phyloP scores from a whole-genome alignment of 2,888 invertebrate species.

The Caradrina clavipalpis region DNA sequence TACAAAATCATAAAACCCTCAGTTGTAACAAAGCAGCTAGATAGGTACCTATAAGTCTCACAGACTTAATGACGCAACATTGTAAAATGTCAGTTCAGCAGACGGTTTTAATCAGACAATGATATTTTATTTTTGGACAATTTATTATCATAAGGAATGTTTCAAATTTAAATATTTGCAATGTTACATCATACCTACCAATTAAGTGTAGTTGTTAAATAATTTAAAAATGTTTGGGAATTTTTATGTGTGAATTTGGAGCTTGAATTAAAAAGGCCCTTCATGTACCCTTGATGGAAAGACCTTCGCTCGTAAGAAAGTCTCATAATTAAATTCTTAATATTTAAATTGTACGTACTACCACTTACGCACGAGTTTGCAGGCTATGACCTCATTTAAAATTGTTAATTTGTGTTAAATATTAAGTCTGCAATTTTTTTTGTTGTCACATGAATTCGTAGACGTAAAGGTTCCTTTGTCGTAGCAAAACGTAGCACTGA shows the following conservation, averaged over 20 bases:
- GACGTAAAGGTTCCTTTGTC: background rate
- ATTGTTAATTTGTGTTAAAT: background rate
- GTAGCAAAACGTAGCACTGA: background rate
- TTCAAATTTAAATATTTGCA: slow-evolving; percentile 17
- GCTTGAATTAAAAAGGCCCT: slow-evolving; percentile 33
- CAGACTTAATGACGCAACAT: slow-evolving; percentile 27
- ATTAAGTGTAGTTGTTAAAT: slow-evolving; percentile 29
- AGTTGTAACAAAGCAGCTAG: slow-evolving; percentile 16
- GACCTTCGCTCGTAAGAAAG: slow-evolving; percentile 34
- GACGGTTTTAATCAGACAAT: slow-evolving; percentile 13
- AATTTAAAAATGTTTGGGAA: slow-evolving; percentile 13
- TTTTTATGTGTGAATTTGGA: slow-evolving; percentile 10
- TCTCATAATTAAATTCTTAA: slow-evolving; percentile 38
- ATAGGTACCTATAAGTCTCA: slow-evolving; percentile 12
- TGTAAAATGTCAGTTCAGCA: slow-evolving; percentile 43
- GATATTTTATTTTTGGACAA: slow-evolving; percentile 5
- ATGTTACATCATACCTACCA: slow-evolving; percentile 30
- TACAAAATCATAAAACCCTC: slow-evolving; percentile 8
- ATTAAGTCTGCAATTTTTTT: slow-evolving; percentile 1
- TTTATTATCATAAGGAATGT: slow-evolving; percentile 11
- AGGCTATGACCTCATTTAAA: slow-evolving; percentile 13
- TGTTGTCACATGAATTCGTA: background rate
- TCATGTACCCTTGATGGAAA: slow-evolving; percentile 26
- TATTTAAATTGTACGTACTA: slow-evolving; percentile 19
- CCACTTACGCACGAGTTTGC: slow-evolving; percentile 20